Base-by-base conservation (phyloP, 2,888 invertebrate species). In the Clostera curtula region DNA sequence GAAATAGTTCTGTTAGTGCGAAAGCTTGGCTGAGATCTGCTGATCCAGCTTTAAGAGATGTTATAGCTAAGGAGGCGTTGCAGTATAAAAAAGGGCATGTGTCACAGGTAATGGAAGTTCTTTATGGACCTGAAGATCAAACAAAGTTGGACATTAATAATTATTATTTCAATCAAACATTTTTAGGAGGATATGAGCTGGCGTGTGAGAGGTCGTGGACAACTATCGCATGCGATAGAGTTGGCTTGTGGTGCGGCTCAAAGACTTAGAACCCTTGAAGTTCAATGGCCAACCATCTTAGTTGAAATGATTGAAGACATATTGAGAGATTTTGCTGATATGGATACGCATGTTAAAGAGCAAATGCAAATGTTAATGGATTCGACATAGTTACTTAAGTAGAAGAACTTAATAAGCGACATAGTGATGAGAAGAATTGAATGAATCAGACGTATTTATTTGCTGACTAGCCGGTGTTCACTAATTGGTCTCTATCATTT, bases 31-130 rank as follows among this genome's bases (percentile, higher is more conserved):
- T 93, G 19, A 75, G 88, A 54, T 77, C 85, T 6, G 89, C 91
- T 7, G 93, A 95, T 63, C 90, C 93, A 12, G 91, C 92, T 3
- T 71, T 95, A 27, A 87, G 90, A 50, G 89, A 89, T 42, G 94
- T 95, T 6, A 93, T 95, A 26, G 93, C 93, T 27, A 95, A 94
- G 66, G 94, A 95, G 73, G 93, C 94, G 1, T 66, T 95, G 21
- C 93, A 94, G 47, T 94, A 92, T 87, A 88, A 90, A 48, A 87
- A 89, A 56, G 88, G 88, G 11, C 82, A 85, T 31, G 66, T 82
- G 5, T 83, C 85, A 2, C 85, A 85, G 70, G 84, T 83, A 49
- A 36, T 6, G 12, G 24, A 14, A 21, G 7, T 12, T 13, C 11
- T n/a, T 31, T 29, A 16, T 8, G 13, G 9, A 17, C 5, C 1